Evolutionary conservation across 2,113 vertebrate species (phyloP), one percentile per base, ranked within the genome.

Genomic region (Ardeotis arabs): DNA sequence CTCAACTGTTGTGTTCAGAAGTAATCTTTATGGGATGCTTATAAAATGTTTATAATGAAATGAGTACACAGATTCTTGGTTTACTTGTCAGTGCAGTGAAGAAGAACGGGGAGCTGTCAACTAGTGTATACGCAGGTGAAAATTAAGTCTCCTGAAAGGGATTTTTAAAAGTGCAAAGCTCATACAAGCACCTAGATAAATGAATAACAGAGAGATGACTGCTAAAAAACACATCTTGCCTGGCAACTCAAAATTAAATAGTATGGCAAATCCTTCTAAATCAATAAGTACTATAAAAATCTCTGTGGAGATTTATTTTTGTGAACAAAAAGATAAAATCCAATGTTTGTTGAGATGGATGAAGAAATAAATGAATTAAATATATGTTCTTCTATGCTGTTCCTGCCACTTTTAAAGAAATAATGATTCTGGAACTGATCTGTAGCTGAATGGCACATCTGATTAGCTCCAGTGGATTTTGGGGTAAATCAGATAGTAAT

Each of bases 11-110:
- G 69, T 49, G 63, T 73, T 95, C 37, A 85, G 92, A 96, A 95
- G 63, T 92, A 52, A 79, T 87, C 73, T 91, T 97, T 84, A 74
- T 60, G 24, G 29, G 83, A 93, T 84, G 20, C 27, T 91, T 95
- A 77, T 75, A 56, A 90, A 78, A 72, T 89, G 69, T 80, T 95
- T 94, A 81, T 77, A 89, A 92, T 87, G 16, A 95, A 94, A 90
- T 41, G 63, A 70, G 62, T 81, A 55, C 56, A 29, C 6, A 49
- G 80, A 85, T 78, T 93, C 62, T 85, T 49, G 37, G 37, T 95
- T 97, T 95, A 59, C 50, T 88, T 87, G 45, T 90, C 78, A 92
- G 64, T 52, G 59, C 29, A 50, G 56, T 27, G 45, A 87, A 84
- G 50, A 84, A 63, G 45, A 85, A 89, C 55, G 72, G 39, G 68